Percentiles rank a stretch among this genome's conserved stretches.
phyloP scores from a whole-genome alignment of 2,113 vertebrate genomes.

The Plecturocebus donacophilus region DNA sequence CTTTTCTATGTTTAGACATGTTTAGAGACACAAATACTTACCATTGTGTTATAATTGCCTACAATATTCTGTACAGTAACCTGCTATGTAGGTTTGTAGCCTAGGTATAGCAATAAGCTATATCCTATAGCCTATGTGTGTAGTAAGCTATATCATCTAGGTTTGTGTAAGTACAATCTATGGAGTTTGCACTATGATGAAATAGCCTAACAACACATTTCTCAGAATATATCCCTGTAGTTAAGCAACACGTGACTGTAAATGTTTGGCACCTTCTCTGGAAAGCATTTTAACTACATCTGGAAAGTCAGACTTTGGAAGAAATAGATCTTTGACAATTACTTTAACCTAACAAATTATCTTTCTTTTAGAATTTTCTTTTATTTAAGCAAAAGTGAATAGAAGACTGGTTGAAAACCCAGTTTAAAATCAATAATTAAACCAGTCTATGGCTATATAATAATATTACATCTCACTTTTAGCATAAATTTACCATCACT shows the following conservation, averaged over 20 bases:
- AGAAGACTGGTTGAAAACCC: conserved; percentile 10
- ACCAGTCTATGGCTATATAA: neutral
- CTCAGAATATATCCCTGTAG: neutral
- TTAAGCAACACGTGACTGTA: neutral
- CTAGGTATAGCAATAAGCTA: neutral
- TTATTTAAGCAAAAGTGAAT: neutral
- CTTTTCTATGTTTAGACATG: neutral
- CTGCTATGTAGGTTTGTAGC: neutral
- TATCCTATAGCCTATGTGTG: neutral
- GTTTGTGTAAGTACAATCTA: neutral
- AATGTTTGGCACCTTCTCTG: neutral
- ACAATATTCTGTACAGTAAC: neutral
- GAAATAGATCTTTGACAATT: neutral
- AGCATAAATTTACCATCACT: neutral
- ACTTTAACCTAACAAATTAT: neutral
- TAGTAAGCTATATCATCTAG: neutral
- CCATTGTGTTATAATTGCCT: neutral
- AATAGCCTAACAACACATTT: neutral
- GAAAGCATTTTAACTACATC: conserved; percentile 30
- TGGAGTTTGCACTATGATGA: neutral
- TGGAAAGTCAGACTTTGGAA: conserved; percentile 3
- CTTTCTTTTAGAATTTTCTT: neutral
- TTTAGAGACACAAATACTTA: neutral
- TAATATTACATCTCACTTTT: neutral
- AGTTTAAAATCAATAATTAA: neutral